Conservation (phyloP, 2,888 invertebrate genomes). For the Epirrhoe alternata region DNA sequence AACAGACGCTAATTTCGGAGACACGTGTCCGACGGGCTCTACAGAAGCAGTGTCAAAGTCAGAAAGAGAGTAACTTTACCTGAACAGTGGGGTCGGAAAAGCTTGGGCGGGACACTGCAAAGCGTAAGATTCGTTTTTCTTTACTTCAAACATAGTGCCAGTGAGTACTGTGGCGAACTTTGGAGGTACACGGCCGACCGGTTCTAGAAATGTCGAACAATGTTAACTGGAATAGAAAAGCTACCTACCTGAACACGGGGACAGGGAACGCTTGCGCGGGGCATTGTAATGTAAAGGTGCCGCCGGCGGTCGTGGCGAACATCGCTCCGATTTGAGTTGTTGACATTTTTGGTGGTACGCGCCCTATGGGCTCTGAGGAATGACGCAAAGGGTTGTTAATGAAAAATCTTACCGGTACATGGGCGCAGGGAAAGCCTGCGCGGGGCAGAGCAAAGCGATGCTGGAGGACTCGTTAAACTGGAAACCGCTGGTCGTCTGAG, state of each 20-base stretch:
- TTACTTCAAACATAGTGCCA: constrained; percentile 84
- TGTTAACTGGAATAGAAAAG: constrained; percentile 51
- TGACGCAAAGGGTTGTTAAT: constrained; percentile 64
- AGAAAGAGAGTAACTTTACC: constrained; percentile 63
- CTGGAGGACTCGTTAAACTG: constrained; percentile 79
- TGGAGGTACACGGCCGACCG: constrained; percentile 77
- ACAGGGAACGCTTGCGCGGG: constrained; percentile 88
- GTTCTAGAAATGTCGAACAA: constrained; percentile 63
- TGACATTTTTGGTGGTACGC: constrained; percentile 75
- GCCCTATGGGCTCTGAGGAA: constrained; percentile 78
- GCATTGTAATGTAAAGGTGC: constrained; percentile 86
- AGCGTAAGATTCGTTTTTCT: constrained; percentile 74
- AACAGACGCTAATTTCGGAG: constrained; percentile 87
- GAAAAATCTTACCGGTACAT: constrained; percentile 87
- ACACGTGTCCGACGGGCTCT: constrained; percentile 89
- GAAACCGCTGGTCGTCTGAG: constrained; percentile 86
- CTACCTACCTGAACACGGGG: constrained; percentile 78
- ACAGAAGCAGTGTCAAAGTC: constrained; percentile 54
- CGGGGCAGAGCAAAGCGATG: constrained; percentile 88
- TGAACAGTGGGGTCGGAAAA: constrained; percentile 82
- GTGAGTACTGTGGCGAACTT: constrained; percentile 84
- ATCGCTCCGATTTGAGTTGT: constrained; percentile 81
- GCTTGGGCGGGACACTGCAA: constrained; percentile 89
- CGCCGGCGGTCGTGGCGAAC: constrained; percentile 83
- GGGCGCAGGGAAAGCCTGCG: constrained; percentile 89